Conservation (phyloP, 2,888 invertebrate species). For the Priocnemis perturbator region DNA sequence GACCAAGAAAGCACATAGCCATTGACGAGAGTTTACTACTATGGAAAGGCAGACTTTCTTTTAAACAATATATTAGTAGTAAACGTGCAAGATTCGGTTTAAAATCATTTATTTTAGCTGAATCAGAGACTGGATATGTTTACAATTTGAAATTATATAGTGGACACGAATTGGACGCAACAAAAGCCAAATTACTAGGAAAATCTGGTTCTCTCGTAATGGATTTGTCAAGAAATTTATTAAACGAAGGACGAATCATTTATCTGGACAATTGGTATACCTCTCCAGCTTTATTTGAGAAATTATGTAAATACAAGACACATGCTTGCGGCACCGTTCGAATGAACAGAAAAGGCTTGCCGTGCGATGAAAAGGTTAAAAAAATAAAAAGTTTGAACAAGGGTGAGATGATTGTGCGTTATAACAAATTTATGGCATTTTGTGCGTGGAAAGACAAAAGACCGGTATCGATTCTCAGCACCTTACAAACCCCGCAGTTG, state of each 20-base stretch:
- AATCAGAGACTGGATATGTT: constrained; percentile 26
- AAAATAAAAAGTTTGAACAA: constrained; percentile 24
- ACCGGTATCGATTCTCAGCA: constrained; percentile 21
- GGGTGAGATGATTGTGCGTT: constrained; percentile 22
- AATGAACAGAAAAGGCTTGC: constrained; percentile 24
- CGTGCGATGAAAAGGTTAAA: constrained; percentile 24
- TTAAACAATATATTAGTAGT: constrained; percentile 12
- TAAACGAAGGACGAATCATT: constrained; percentile 27
- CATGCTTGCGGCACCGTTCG: constrained; percentile 29
- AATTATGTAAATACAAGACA: constrained; percentile 17
- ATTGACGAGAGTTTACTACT: constrained; percentile 16
- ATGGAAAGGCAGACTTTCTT: constrained; percentile 15
- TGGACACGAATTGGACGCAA: constrained; percentile 11
- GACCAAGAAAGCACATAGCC: constrained; percentile 17
- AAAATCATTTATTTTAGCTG: constrained; percentile 23
- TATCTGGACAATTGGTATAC: constrained; percentile 31
- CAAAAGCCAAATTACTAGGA: constrained; percentile 7
- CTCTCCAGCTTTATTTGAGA: constrained; percentile 27
- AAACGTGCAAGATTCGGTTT: constrained; percentile 18
- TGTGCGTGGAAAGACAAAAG: constrained; percentile 26
- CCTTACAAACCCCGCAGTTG: constrained; percentile 24
- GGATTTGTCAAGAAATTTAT: constrained; percentile 22
- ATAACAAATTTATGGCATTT: constrained; percentile 18
- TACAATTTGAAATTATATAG: constrained; percentile 25
- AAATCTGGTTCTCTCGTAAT: constrained; percentile 19